Percentiles rank a stretch among this genome's conserved stretches.
phyloP scores from a whole-genome alignment of 2,888 invertebrate genomes.

The Athalia cordata region DNA sequence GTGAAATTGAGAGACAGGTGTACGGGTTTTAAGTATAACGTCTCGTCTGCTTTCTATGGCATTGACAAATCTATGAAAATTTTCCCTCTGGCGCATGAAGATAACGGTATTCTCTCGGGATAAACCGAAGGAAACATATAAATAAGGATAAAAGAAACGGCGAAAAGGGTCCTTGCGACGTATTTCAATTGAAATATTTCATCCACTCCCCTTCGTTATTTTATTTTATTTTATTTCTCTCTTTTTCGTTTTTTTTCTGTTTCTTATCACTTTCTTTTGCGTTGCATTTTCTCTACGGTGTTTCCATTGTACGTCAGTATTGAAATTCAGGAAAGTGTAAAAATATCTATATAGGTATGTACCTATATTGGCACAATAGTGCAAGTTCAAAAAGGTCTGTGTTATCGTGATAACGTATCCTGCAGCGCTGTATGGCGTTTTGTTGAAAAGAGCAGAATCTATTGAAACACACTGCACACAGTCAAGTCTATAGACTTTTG shows the following conservation, averaged over 20 bases:
- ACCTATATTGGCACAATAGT: no score
- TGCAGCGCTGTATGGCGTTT: neutral
- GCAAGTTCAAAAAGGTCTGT: neutral
- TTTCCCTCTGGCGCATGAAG: neutral
- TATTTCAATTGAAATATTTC: slow-evolving; percentile 38
- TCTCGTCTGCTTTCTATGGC: neutral
- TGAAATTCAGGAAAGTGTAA: no score
- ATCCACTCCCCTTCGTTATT: neutral
- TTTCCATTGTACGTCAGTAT: no score
- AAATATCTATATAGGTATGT: no score
- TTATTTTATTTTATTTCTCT: neutral
- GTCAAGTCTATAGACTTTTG: neutral
- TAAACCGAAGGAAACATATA: slow-evolving; percentile 29
- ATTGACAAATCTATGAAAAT: slow-evolving; percentile 35
- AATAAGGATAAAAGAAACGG: slow-evolving; percentile 36
- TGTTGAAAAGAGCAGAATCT: neutral
- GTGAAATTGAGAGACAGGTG: neutral
- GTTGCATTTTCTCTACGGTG: no score
- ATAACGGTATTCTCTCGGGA: slow-evolving; percentile 14
- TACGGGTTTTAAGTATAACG: neutral
- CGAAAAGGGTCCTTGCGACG: slow-evolving; percentile 16
- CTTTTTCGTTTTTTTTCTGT: neutral
- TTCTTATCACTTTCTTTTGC: neutral
- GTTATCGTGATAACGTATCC: neutral
- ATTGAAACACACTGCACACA: neutral